phyloP scores from a whole-genome alignment of 2,113 vertebrate species.

The Labeo catla region DNA sequence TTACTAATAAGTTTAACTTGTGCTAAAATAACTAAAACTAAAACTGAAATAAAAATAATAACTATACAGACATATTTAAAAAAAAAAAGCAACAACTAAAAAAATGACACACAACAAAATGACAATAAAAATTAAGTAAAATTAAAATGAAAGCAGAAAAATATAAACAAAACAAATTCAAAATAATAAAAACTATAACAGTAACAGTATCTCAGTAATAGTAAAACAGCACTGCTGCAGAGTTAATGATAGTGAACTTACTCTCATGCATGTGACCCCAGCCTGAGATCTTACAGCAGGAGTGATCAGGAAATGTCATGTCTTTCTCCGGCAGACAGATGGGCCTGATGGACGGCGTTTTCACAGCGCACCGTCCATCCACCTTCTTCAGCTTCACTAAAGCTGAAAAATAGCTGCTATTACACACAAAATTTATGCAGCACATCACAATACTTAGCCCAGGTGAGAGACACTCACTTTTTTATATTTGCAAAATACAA shows the following conservation, averaged over 20 bases:
- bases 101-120: too few relatives aligned
- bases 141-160: too few relatives aligned
- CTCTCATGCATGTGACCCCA: constrained; percentile 90
- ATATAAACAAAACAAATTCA: too few relatives aligned
- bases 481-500: not conserved
- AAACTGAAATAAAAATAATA: too few relatives aligned
- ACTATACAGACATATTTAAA: too few relatives aligned
- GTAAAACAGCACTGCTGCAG: too few relatives aligned
- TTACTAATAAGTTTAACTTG: too few relatives aligned
- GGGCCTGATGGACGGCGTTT: constrained; percentile 85
- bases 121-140: too few relatives aligned
- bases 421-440: not conserved
- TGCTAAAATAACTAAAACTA: too few relatives aligned
- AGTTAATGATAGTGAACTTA: constrained; percentile 69
- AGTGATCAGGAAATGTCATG: constrained; percentile 73
- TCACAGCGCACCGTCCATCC: constrained; percentile 80
- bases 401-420: constrained; percentile 69
- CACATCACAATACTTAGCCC: not conserved
- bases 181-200: too few relatives aligned
- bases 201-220: too few relatives aligned
- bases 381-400: constrained; percentile 90
- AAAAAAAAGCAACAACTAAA: too few relatives aligned
- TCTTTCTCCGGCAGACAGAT: constrained; percentile 86
- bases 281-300: constrained; percentile 88
- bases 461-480: not conserved